These are phyloP conservation scores for Drosophila multiciliata DNA, from an alignment of 2,888 invertebrate genomes.

Conservation along the genomic window DNA sequence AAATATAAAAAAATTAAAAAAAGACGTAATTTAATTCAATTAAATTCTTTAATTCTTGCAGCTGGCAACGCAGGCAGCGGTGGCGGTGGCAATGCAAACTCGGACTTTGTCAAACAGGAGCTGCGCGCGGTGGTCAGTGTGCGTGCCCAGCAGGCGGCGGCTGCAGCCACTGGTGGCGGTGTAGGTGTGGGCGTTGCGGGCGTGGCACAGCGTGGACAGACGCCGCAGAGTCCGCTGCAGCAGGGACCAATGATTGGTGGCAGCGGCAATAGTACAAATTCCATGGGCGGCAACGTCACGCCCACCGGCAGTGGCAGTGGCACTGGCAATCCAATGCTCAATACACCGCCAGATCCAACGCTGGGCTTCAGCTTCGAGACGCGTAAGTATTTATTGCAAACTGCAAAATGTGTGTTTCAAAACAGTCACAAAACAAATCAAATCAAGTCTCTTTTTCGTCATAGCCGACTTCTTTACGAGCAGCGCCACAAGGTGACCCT, in stretches of 20 bases:
- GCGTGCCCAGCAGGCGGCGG: constrained; percentile 87
- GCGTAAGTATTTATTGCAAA: constrained; percentile 75
- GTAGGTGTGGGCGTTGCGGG: constrained; percentile 62
- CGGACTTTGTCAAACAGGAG: constrained; percentile 96
- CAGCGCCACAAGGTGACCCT: constrained; percentile 90
- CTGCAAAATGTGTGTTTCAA: neutral
- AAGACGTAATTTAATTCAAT: no score
- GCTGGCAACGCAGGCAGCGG: constrained; percentile 54
- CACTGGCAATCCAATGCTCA: constrained; percentile 77
- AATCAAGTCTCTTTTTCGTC: constrained; percentile 10
- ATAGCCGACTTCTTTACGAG: constrained; percentile 90
- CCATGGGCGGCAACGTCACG: constrained; percentile 75
- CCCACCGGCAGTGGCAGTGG: constrained; percentile 74
- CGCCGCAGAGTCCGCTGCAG: constrained; percentile 84
- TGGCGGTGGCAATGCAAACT: constrained; percentile 86
- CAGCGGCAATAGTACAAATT: constrained; percentile 82
- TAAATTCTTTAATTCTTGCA: constrained; percentile 42
- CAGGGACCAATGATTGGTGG: constrained; percentile 82
- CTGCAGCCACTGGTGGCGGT: constrained; percentile 79
- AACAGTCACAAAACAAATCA: constrained; percentile 2
- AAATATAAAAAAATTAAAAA: no score
- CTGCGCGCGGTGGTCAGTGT: constrained; percentile 95
- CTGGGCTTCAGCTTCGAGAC: constrained; percentile 84
- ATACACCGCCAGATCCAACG: constrained; percentile 84
- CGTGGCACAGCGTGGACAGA: constrained; percentile 78